These are phyloP conservation scores for Pachycephala philippinensis DNA, from an alignment of 2,113 vertebrate genomes.

Conservation along the genomic window DNA sequence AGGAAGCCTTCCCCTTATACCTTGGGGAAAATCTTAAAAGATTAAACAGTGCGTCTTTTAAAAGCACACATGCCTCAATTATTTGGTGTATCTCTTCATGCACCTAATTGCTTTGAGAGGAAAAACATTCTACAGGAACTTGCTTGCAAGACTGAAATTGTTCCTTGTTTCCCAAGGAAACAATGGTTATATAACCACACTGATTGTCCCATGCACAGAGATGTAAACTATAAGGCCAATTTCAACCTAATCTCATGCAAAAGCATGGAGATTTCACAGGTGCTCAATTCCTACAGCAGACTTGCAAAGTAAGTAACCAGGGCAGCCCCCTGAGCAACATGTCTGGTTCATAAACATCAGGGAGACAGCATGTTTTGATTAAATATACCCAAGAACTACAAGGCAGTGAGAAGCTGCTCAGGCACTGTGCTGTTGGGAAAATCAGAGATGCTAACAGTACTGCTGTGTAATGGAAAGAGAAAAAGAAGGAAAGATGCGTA, in stretches of 20 bases:
- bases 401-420: neutral
- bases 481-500: neutral
- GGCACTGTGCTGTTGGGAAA: neutral
- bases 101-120: neutral
- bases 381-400: neutral
- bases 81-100: neutral
- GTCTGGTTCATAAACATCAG: neutral
- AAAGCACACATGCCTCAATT: neutral
- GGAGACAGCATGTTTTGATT: neutral
- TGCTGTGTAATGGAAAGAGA: neutral
- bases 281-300: neutral
- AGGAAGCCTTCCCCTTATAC: neutral
- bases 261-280: neutral
- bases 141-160: neutral
- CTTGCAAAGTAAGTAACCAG: neutral
- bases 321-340: neutral
- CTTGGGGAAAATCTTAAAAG: neutral
- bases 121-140: neutral
- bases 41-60: slow-evolving; percentile 7
- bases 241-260: neutral
- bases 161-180: neutral
- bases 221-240: neutral
- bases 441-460: neutral
- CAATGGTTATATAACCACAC: neutral
- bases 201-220: neutral